Evolutionary conservation across 2,113 vertebrate species (phyloP), one percentile per base, ranked within the genome.

Genomic region (Myotis yumanensis): DNA sequence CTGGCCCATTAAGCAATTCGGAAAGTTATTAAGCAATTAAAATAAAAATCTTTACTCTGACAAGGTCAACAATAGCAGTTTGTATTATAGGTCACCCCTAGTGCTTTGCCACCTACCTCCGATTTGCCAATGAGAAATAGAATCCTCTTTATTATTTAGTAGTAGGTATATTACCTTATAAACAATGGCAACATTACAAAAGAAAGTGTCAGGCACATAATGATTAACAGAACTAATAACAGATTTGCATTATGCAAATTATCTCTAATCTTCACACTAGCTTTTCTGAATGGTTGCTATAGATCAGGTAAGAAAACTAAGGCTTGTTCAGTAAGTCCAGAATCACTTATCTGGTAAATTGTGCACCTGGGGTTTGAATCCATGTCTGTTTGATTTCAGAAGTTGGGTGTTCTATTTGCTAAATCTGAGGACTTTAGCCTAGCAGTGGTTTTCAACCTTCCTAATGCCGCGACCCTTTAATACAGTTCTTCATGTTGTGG

Each of bases 91-190:
- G 69, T 76, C 20, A 28, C 23, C 7, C 6, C 46, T 90, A 40
- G 35, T 35, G 28, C 28, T 86, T 90, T 76, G 40, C 37, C 7
- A 79, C 59, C 72, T 8, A 30, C 79, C 22, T 95, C 30, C 69
- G 85, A 83, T 90, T 93, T 96, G 64, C 54, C 32, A 92, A 37
- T 88, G 62, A 89, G 57, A 87, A 68, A 52, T 54, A 82, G 54
- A 87, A 62, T 75, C 30, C 0, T 77, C 9, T 23, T 83, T 77
- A 32, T 72, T 80, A n/a, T 68, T 94, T 84, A 90, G 52, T 95
- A 93, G 59, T 71, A 10, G 51, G 51, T 87, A 3, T 62, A 32
- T 80, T 92, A 68, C 18, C 40, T 86, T 95, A 90, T 0, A 89
- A 87, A 86, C 20, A 88, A 7, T n/a, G 48, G 5, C 75, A 93